Evolutionary conservation across 2,888 invertebrate genomes (phyloP), one percentile per base, ranked within the genome.

Genomic region (Scelioninae gen. 1): DNA sequence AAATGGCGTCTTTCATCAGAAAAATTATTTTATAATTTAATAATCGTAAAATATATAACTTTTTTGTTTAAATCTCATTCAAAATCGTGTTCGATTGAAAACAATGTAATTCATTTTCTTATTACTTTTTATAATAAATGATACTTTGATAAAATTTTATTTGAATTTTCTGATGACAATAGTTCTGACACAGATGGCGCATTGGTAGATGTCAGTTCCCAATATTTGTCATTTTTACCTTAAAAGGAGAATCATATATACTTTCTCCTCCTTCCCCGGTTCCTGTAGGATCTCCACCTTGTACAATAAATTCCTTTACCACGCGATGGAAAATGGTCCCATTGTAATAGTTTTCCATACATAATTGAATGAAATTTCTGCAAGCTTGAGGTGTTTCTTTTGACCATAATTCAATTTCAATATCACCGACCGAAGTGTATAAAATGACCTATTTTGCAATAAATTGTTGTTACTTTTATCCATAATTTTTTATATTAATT

Each of bases 321-420:
- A 99, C 95, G 85, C 99, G 94, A 92, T 99, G 99, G 90, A 99
- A 99, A 89, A 97, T 96, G 38, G 96, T 96, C 15, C 95, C 95
- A 93, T 98, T 95, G 91, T 99, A 99, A 93, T 98, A 99, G 4
- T 97, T 97, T 93, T 99, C 99, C 94, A 99, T 93, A 90, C 99
- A 99, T 4, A 99, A 93, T 92, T 99, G 99, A 62, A 99, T 95
- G 90, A 98, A 98, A 92, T 98, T 98, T 71, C 97, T 94, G 89
- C 96, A 97, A 5, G 99, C 98, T 92, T 97, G 97, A 0, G 99
- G 99, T 0, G 98, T 95, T 93, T 99, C 99, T 90, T 97, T 97
- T 0, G 98, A 95, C 99, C 99, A 99, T 90, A 99, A 93, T 92
- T 99, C 99, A 83, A 99, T 95, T 88, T 99, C 99, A 83, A 99